These are phyloP conservation scores for Lepetodrilus schrolli DNA, from an alignment of 2,888 invertebrate species.

Conservation along the genomic window DNA sequence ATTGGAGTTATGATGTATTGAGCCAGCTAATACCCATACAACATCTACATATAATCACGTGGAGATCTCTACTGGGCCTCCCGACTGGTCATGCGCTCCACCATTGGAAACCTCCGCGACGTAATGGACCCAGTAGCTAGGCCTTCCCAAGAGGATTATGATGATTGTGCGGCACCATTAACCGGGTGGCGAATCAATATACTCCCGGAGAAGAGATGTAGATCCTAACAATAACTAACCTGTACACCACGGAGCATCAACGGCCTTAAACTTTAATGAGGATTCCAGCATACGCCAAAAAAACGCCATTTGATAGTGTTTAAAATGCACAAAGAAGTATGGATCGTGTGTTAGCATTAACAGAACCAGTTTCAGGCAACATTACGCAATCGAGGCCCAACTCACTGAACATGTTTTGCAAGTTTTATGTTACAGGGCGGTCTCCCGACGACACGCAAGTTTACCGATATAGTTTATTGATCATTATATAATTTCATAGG, in stretches of 20 bases:
- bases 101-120: not conserved
- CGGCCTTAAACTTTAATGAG: not conserved
- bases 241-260: not conserved
- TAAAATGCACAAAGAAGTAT: no score
- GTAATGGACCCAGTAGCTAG: not conserved
- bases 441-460: no score
- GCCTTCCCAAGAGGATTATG: not conserved
- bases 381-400: not conserved
- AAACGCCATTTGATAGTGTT: no score
- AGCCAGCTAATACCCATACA: no score
- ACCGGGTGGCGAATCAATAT: not conserved
- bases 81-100: not conserved
- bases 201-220: not conserved
- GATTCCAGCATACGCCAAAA: no score
- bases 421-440: not conserved
- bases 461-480: no score
- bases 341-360: no score
- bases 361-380: no score
- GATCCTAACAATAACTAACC: not conserved
- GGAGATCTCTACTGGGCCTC: no score
- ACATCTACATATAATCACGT: no score
- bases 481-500: no score
- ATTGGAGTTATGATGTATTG: no score
- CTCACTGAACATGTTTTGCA: not conserved
- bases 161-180: conserved; percentile 13